These are phyloP conservation scores for Empidonax traillii DNA, from an alignment of 2,113 vertebrate species.

Conservation along the genomic window DNA sequence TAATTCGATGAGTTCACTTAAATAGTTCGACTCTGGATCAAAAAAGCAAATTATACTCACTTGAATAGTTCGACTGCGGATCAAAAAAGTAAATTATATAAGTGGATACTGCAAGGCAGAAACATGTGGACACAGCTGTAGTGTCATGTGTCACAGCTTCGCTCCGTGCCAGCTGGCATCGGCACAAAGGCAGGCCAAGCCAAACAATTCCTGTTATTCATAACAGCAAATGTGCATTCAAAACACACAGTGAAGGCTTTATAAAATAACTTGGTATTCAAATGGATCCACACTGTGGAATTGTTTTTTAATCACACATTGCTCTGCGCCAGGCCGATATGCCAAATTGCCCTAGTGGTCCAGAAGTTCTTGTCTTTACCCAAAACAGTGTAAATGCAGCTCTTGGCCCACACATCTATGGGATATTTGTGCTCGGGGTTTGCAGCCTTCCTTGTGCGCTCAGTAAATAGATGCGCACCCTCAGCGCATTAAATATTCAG, in stretches of 20 bases:
- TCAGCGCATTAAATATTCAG: not conserved
- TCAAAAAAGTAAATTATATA: conserved; percentile 86
- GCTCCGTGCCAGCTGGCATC: conserved; percentile 87
- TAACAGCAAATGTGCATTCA: conserved; percentile 85
- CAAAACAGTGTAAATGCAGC: conserved; percentile 46
- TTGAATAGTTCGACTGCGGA: conserved; percentile 75
- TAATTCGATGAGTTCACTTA: conserved; percentile 89
- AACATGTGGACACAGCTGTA: conserved; percentile 95
- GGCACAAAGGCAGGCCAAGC: conserved; percentile 81
- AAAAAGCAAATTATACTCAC: conserved; percentile 73
- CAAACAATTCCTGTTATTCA: conserved; percentile 98
- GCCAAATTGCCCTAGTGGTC: conserved; percentile 59
- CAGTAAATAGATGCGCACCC: conserved; percentile 7
- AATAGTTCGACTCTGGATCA: conserved; percentile 75
- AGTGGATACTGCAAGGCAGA: conserved; percentile 80
- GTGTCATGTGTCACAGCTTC: conserved; percentile 87
- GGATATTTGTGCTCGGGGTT: not conserved
- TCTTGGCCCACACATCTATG: not conserved
- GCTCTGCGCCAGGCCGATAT: conserved; percentile 44
- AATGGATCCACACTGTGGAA: conserved; percentile 72
- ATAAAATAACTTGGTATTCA: conserved; percentile 79
- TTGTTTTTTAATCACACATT: conserved; percentile 74
- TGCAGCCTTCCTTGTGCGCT: conserved; percentile 39
- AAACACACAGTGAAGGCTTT: conserved; percentile 82
- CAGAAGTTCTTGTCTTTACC: conserved; percentile 70